These are phyloP conservation scores for Drosophila sp. DNA, from an alignment of 1,140 invertebrate species.

Conservation along the genomic window DNA sequence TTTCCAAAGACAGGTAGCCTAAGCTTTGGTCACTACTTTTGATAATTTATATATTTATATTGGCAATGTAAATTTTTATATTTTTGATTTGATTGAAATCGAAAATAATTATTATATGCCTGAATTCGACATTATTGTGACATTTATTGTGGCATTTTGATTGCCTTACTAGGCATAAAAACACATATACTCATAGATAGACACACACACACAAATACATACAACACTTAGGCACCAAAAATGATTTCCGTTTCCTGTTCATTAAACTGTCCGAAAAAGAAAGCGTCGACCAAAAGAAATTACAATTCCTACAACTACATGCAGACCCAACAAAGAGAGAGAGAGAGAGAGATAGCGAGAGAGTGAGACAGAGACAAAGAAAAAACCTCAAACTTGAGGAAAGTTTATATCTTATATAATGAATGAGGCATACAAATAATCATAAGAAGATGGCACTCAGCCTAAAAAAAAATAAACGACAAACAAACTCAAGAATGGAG, in stretches of 20 bases:
- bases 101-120: too few species aligned
- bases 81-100: too few species aligned
- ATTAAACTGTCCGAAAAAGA: slow-evolving; percentile 73
- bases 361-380: neutral
- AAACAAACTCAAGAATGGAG: neutral
- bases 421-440: neutral
- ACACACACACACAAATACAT: slow-evolving; percentile 12
- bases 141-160: neutral
- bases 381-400: neutral
- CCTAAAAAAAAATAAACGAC: neutral
- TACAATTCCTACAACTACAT: slow-evolving; percentile 7
- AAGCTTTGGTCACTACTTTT: too few species aligned
- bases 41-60: too few species aligned
- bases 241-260: slow-evolving; percentile 77
- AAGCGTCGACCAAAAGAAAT: slow-evolving; percentile 55
- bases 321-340: slow-evolving; percentile 18
- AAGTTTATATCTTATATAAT: neutral
- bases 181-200: slow-evolving; percentile 11
- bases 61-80: too few species aligned
- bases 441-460: neutral
- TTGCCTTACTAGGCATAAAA: neutral
- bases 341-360: slow-evolving; percentile 31
- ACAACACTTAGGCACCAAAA: slow-evolving; percentile 33
- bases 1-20: too few species aligned
- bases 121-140: slow-evolving; percentile 1